Percentiles rank a stretch among this genome's conserved stretches.
phyloP scores from a whole-genome alignment of 2,113 vertebrate species.

The Triplophysa siluroides region DNA sequence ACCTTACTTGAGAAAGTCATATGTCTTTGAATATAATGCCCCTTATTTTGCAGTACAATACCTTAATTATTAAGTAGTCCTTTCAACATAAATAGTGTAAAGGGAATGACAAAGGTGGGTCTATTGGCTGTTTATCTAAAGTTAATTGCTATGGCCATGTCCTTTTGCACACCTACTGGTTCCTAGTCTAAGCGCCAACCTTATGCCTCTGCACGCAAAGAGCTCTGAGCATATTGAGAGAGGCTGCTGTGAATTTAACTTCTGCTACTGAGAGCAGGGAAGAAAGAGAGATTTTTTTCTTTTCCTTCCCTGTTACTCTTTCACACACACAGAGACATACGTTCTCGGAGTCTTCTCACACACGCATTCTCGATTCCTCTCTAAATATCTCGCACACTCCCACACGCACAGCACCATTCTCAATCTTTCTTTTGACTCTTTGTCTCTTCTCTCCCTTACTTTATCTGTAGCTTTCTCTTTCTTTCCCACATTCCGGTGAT shows the following conservation, averaged over 20 bases:
- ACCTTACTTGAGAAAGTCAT: conserved; percentile 25
- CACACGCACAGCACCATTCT: neutral
- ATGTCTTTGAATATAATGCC: neutral
- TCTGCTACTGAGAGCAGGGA: conserved; percentile 64
- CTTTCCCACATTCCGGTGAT: conserved; percentile 31
- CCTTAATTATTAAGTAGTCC: neutral
- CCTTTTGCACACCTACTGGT: conserved; percentile 61
- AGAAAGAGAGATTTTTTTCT: conserved; percentile 48
- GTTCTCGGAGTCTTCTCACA: conserved; percentile 12
- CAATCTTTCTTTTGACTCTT: conserved; percentile 30
- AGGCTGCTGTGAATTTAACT: conserved; percentile 67
- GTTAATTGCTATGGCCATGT: conserved; percentile 65
- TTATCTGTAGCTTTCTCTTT: conserved; percentile 51
- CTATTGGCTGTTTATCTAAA: conserved; percentile 36
- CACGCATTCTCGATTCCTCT: conserved; percentile 33
- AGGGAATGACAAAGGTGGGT: neutral
- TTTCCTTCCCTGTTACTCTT: neutral
- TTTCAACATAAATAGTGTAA: neutral
- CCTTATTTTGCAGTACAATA: neutral
- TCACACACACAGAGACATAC: conserved; percentile 27
- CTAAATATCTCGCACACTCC: conserved; percentile 23
- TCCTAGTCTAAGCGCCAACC: conserved; percentile 68
- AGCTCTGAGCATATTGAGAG: conserved; percentile 55
- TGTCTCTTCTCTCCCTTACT: conserved; percentile 37
- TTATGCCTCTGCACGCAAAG: conserved; percentile 68